Evolutionary conservation across 2,888 invertebrate genomes (phyloP), one percentile per base, ranked within the genome.

Genomic region (Lasioglossum malachurum): DNA sequence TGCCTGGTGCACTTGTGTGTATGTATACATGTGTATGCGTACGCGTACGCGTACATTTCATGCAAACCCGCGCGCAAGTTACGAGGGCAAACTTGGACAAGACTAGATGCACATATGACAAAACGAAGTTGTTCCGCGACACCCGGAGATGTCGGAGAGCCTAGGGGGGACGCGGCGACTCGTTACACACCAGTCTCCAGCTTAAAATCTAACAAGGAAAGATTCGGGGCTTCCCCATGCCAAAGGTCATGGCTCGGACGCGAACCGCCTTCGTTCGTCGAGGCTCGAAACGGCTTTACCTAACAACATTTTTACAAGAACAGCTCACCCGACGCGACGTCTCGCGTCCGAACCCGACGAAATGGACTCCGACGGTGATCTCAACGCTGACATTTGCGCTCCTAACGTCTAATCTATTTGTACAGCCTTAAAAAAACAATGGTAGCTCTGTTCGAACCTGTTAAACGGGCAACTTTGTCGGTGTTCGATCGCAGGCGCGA

Each of bases 71-170:
- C 83, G 79, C 81, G 71, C 89, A 92, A 91, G 80, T 89, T 90
- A 91, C 90, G 88, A 91, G 90, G 89, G 91, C 92, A 92, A 91
- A 93, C 89, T 93, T 93, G 93, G 91, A 93, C 92, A 93, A 92
- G 94, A 94, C 94, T 94, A 94, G 94, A 94, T 93, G 94, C 94
- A 93, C 94, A 90, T 92, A 91, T 92, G 91, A 93, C 92, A 87
- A 88, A 90, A 88, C 87, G 75, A 86, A 85, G 38, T 38, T 38
- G 80, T 83, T 86, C 78, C 67, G 75, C 74, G 83, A 72, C 75
- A 35, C n/a, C 31, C 57, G 75, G 16, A 23, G 71, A 73, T 71
- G 75, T 74, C 53, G 73, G 57, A 71, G 53, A 78, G 73, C 75
- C 64, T 53, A 69, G 57, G 73, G 78, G 86, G 80, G 23, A 89